Base-by-base conservation (phyloP, 2,888 invertebrate genomes). In the Metopia argyrocephala region DNA sequence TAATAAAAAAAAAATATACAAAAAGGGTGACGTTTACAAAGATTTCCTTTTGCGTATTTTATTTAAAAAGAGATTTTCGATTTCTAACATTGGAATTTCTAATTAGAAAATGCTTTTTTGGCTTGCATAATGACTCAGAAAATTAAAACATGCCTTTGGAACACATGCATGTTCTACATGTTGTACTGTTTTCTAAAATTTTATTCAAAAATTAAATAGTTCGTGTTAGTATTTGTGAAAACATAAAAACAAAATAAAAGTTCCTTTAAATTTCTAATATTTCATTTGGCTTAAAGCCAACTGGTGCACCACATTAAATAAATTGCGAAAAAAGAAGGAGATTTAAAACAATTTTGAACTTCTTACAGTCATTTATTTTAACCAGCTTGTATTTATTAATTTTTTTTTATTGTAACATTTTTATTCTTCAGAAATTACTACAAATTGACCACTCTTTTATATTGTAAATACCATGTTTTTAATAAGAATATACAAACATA, bases 201-300 rank as follows among this genome's bases (percentile, higher is more conserved):
- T n/a, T n/a, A n/a, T n/a, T n/a, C n/a, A n/a, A n/a, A n/a, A n/a
- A n/a, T n/a, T n/a, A n/a, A n/a, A n/a, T n/a, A n/a, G 20, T 20
- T 5, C 20, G 57, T n/a, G 7, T 57, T 5, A 27, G 57, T 45
- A 9, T 52, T 38, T n/a, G 46, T 46, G 28, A 54, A 52, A 50
- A 57, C 12, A 18, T 38, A 18, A n/a, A 31, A 50, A 48, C 62
- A 52, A 52, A n/a, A 61, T 62, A 15, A 62, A 54, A 20, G 5
- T n/a, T 20, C 45, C 21, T n/a, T 70, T 52, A 18, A 15, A 9
- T 20, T 66, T 1, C 4, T 9, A 9, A n/a, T 54, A 20, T 27
- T 52, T 45, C 61, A 62, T 31, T 54, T 71, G 71, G 71, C 61
- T 25, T 52, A 52, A 62, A 20, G 52, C 61, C 71, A 71, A 71